phyloP scores from a whole-genome alignment of 2,113 vertebrate genomes.

The Myotis davidii region DNA sequence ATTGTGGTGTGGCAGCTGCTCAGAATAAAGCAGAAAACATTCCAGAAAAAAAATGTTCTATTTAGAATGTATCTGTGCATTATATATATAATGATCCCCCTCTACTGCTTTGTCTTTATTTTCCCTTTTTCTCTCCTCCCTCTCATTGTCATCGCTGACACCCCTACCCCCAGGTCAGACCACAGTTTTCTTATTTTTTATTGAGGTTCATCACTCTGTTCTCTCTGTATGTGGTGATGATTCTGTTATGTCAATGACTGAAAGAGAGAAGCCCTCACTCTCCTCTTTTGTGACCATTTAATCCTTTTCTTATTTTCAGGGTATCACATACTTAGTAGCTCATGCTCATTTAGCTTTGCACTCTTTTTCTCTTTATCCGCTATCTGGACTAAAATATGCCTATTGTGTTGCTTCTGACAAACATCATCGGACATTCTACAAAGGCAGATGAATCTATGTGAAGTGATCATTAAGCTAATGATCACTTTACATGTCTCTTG shows the following conservation, averaged over 20 bases:
- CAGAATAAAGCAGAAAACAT: conserved; percentile 14
- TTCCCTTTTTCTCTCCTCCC: neutral
- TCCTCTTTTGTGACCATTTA: neutral
- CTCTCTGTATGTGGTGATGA: neutral
- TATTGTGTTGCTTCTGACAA: conserved; percentile 2
- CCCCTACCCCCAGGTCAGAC: neutral
- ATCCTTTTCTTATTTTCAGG: neutral
- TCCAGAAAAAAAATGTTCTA: neutral
- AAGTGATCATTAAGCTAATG: neutral
- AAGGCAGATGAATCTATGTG: neutral
- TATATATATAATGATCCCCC: neutral
- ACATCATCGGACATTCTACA: neutral
- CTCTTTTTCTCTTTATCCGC: neutral
- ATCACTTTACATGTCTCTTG: neutral
- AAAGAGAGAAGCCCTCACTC: neutral
- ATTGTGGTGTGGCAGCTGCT: conserved; percentile 35
- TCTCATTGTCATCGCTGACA: neutral
- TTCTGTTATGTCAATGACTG: neutral
- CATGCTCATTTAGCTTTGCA: neutral
- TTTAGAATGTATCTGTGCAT: neutral
- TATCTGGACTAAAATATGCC: neutral
- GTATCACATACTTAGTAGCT: neutral
- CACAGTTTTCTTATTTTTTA: neutral
- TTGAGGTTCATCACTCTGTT: neutral
- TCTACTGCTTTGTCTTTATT: neutral